These are phyloP conservation scores for Acanthornis magna DNA, from an alignment of 2,797 vertebrate species.

Conservation along the genomic window DNA sequence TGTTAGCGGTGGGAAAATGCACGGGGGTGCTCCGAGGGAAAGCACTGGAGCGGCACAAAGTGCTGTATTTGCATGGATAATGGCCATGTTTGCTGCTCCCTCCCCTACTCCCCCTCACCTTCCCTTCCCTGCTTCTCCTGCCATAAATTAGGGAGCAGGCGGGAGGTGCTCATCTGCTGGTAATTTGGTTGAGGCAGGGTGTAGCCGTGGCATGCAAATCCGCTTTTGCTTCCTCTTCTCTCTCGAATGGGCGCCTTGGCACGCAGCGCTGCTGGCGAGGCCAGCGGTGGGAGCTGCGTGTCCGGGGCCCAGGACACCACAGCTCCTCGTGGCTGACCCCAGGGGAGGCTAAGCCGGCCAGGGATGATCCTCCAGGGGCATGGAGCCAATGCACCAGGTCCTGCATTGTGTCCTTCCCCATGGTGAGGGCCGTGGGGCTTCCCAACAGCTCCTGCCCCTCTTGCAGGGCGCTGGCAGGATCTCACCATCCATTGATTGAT, in stretches of 20 bases:
- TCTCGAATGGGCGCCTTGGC: rapidly evolving
- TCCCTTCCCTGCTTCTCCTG: conserved; percentile 24
- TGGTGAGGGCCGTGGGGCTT: rapidly evolving
- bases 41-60: not conserved
- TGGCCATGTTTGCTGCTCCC: not conserved
- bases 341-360: not conserved
- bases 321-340: rapidly evolving
- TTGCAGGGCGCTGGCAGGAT: not conserved
- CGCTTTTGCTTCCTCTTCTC: not conserved
- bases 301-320: not conserved
- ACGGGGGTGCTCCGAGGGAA: not conserved
- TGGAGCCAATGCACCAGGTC: rapidly evolving
- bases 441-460: not conserved
- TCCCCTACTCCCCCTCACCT: conserved; percentile 24
- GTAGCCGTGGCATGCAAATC: conserved; percentile 36
- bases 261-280: not conserved
- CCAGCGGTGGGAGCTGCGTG: rapidly evolving
- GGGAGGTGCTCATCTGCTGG: not conserved
- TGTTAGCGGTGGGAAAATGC: not conserved
- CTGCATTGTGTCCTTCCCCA: not conserved
- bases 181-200: conserved; percentile 45
- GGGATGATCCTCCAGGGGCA: not conserved
- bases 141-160: not conserved
- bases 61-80: conserved; percentile 22
- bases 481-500: not conserved